Base-by-base conservation (phyloP, 1,140 invertebrate species). In the Colletes latitarsis region DNA sequence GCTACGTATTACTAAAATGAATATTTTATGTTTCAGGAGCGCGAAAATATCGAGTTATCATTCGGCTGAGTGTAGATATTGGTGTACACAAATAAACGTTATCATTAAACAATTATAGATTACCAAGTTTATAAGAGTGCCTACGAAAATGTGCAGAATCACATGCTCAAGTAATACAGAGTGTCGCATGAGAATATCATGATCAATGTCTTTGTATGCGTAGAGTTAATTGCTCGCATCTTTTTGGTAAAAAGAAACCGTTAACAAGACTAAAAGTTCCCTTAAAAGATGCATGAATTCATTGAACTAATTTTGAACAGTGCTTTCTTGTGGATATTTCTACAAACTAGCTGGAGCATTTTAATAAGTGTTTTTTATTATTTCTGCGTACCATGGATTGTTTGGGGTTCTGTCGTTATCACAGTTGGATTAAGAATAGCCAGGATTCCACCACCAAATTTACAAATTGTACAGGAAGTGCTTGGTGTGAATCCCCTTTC, bases 401-500 rank as follows among this genome's bases (percentile, higher is more conserved):
- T 90, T 73, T 92, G 91, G 91, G 86, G 88, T 68, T 69, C 82
- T 21, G 12, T 92, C 3, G 43, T 84, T 52, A 69, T 91, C 49
- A 8, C 83, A 57, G 30, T 90, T 52, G 66, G 75, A 30, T 68
- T 92, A 64, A 87, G 72, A 71, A 57, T 92, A 58, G 49, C 60
- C 39, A 89, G 88, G 87, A 82, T 93, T 58, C 92, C 92, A 75
- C 83, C 89, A 17, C 92, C 94, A 30, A 72, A 88, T 72, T 46
- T 68, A 60, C 83, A 72, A 49, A 77, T 79, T 52, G 90, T 94
- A 6, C 90, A 93, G 73, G 86, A 93, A 84, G 90, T 94, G 66
- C 83, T 94, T 70, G 94, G 94, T 10, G 81, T 91, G 72, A 91
- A 94, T 86, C 91, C 91, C 49, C 55, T 88, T 41, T 68, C 70